Conservation (phyloP, 2,797 vertebrate genomes). For the Halcyon badia region DNA sequence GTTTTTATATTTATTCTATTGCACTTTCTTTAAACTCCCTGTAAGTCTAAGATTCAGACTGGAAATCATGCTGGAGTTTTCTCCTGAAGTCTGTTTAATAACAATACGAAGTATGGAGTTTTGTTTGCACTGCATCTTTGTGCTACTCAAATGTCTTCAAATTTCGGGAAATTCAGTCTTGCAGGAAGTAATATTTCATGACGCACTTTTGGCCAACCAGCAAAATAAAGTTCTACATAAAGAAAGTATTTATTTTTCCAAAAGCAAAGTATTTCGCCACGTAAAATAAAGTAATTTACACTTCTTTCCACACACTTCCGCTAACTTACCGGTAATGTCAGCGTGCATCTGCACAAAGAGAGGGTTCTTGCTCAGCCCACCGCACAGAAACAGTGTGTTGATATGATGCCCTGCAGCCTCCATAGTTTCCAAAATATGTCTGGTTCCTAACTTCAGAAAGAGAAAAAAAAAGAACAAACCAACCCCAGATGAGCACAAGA, state of each 20-base stretch:
- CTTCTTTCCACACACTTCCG: neutral
- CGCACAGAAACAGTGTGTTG: constrained; percentile 91
- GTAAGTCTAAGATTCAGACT: neutral
- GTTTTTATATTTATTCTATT: neutral
- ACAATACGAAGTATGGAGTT: neutral
- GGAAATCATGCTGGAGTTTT: neutral
- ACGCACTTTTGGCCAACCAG: neutral
- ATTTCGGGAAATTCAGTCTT: neutral
- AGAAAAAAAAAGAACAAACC: neutral
- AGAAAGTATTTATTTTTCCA: neutral
- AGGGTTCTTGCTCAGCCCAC: constrained; percentile 94
- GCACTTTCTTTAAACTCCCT: neutral
- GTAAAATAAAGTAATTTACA: neutral
- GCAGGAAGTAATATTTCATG: constrained; percentile 1
- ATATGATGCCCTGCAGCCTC: constrained; percentile 88
- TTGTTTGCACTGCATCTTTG: neutral
- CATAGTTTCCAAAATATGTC: constrained; percentile 92
- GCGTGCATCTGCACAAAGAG: constrained; percentile 94
- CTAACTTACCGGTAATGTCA: constrained; percentile 88
- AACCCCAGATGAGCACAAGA: neutral
- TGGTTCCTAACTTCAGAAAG: constrained; percentile 89
- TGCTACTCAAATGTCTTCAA: neutral
- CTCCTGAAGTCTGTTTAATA: neutral
- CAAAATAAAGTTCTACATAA: neutral
- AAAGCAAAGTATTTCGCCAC: neutral